Percentiles rank a stretch among this genome's conserved stretches.
phyloP scores from a whole-genome alignment of 1,140 invertebrate genomes.

The Aleiodes sp. region DNA sequence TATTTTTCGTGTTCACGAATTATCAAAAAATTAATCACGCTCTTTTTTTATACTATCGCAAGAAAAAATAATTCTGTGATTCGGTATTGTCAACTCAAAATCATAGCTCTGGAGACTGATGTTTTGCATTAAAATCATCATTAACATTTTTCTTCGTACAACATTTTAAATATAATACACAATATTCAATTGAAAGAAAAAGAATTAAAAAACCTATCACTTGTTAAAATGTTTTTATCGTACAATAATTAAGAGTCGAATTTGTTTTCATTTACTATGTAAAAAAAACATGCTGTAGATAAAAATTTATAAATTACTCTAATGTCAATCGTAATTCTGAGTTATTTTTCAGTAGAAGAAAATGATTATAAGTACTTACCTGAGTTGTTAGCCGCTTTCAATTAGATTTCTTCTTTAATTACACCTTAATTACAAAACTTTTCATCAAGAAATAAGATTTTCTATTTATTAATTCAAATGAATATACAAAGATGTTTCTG shows the following conservation, averaged over 20 bases:
- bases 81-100: neutral
- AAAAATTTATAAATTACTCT: constrained; percentile 12
- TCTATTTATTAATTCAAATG: too few species aligned
- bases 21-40: constrained; percentile 39
- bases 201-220: constrained; percentile 12
- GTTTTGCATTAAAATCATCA: constrained; percentile 9
- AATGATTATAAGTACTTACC: neutral
- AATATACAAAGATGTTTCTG: too few species aligned
- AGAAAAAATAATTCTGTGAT: neutral
- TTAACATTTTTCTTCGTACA: neutral
- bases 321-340: neutral
- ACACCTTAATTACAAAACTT: too few species aligned
- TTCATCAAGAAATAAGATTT: too few species aligned
- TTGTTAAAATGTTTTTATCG: constrained; percentile 10
- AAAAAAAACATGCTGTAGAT: constrained; percentile 14
- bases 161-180: constrained; percentile 7
- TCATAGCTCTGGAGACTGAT: constrained; percentile 12
- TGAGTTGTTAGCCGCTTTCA: neutral
- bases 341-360: neutral
- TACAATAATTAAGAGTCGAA: constrained; percentile 16
- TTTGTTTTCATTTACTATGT: constrained; percentile 12
- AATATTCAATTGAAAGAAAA: constrained; percentile 10
- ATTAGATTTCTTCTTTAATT: too few species aligned
- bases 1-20: constrained; percentile 26
- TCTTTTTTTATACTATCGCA: neutral